These are phyloP conservation scores for Carcina quercana DNA, from an alignment of 2,888 invertebrate species.

Conservation along the genomic window DNA sequence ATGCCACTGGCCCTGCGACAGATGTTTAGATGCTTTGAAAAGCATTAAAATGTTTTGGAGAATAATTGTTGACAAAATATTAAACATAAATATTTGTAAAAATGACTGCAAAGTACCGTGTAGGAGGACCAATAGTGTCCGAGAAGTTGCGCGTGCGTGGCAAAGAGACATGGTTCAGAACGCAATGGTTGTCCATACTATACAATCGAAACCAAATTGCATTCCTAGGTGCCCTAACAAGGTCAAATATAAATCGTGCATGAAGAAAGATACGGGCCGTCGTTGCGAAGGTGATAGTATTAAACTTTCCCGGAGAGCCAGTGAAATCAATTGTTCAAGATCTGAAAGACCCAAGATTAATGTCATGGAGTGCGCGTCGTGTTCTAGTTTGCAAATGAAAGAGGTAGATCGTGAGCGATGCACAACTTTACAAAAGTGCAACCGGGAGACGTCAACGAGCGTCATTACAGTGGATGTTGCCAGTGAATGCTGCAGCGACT, in stretches of 20 bases:
- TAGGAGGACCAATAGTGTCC: conserved; percentile 27
- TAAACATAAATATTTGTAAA: conserved; percentile 36
- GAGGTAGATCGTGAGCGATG: conserved; percentile 6
- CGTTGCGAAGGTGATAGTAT: no score
- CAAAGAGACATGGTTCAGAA: conserved; percentile 47
- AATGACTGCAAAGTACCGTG: conserved; percentile 21
- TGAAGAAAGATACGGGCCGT: conserved; percentile 10
- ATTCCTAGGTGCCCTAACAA: no score
- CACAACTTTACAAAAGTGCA: conserved; percentile 27
- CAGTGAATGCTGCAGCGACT: conserved; percentile 25
- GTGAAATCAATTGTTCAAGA: neutral
- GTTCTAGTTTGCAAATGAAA: neutral
- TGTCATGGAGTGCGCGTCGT: neutral
- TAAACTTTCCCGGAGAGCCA: conserved; percentile 7
- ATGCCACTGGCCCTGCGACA: conserved; percentile 59
- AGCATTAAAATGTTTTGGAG: conserved; percentile 63
- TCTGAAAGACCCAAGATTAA: conserved; percentile 1
- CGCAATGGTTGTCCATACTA: conserved; percentile 35
- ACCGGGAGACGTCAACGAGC: no score
- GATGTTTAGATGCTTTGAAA: conserved; percentile 56
- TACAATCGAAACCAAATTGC: conserved; percentile 31
- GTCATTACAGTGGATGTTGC: conserved; percentile 27
- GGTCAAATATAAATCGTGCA: no score
- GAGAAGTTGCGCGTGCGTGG: conserved; percentile 43
- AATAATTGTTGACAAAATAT: conserved; percentile 51